Percentiles rank a stretch among this genome's conserved stretches.
These are phyloP conservation scores for Hippolais icterina DNA, from an alignment of 2,113 vertebrate species.

Conservation along the genomic window DNA sequence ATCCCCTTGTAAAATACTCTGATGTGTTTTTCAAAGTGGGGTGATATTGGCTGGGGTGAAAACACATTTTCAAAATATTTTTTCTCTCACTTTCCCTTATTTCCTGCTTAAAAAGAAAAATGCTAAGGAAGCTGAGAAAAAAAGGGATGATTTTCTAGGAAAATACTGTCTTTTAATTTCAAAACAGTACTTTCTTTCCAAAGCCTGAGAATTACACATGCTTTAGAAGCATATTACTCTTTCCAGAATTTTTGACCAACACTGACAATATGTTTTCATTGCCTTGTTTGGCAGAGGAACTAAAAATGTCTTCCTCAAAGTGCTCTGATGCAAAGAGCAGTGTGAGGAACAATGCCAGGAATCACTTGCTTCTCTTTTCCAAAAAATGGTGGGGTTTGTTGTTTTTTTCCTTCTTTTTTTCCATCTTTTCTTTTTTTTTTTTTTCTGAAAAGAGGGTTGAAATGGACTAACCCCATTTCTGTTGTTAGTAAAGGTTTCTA, in stretches of 20 bases:
- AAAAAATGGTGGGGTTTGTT: not conserved
- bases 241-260: not conserved
- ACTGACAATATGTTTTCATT: not conserved
- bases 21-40: not conserved
- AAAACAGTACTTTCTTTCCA: not conserved
- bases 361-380: not conserved
- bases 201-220: not conserved
- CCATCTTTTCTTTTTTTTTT: no score
- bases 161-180: not conserved
- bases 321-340: not conserved
- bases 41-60: not conserved
- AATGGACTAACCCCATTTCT: fast-evolving
- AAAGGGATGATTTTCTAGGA: not conserved
- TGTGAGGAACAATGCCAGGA: not conserved
- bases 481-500: not conserved
- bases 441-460: not conserved
- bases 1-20: not conserved
- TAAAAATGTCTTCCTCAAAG: not conserved
- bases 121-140: not conserved
- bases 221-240: not conserved
- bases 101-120: not conserved
- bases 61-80: not conserved
- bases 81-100: not conserved
- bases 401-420: fast-evolving
- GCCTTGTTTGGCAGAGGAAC: not conserved